Evolutionary conservation across 2,888 invertebrate species (phyloP).

Genomic region (Cetonia aurata): DNA sequence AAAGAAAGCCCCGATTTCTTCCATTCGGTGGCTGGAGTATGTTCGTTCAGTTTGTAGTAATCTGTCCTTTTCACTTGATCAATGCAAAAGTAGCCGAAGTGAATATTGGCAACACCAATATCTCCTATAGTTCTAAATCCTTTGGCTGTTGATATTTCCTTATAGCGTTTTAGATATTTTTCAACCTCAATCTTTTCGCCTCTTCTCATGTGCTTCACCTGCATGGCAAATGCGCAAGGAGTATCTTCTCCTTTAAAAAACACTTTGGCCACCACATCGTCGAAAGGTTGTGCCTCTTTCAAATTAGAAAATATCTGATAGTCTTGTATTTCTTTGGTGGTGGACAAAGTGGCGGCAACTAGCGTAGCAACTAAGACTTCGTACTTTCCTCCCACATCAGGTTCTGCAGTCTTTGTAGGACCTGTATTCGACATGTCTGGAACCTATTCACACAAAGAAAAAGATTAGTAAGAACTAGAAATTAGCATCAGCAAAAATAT

Average conservation of each 20-base stretch:
- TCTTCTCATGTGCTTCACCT: background rate
- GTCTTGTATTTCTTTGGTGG: background rate
- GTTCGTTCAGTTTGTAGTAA: background rate
- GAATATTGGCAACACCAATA: background rate
- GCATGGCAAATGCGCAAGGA: background rate
- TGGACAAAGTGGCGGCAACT: background rate
- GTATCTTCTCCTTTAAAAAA: background rate
- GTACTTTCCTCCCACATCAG: too few relatives aligned
- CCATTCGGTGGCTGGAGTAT: background rate
- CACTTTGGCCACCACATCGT: constrained; percentile 1
- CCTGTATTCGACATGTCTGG: too few relatives aligned
- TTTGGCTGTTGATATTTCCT: background rate
- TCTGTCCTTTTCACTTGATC: background rate
- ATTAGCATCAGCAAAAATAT: too few relatives aligned
- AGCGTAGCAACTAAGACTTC: background rate
- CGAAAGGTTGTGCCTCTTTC: background rate
- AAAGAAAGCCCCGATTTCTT: background rate
- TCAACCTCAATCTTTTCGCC: background rate
- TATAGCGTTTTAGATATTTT: background rate
- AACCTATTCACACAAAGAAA: too few relatives aligned
- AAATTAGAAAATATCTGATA: constrained; percentile 1
- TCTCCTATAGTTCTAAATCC: background rate
- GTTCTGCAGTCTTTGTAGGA: too few relatives aligned
- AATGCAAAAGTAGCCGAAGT: background rate
- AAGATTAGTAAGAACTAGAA: too few relatives aligned